Evolutionary conservation across 2,113 vertebrate species (phyloP).

Genomic region (Accipiter cooperii): DNA sequence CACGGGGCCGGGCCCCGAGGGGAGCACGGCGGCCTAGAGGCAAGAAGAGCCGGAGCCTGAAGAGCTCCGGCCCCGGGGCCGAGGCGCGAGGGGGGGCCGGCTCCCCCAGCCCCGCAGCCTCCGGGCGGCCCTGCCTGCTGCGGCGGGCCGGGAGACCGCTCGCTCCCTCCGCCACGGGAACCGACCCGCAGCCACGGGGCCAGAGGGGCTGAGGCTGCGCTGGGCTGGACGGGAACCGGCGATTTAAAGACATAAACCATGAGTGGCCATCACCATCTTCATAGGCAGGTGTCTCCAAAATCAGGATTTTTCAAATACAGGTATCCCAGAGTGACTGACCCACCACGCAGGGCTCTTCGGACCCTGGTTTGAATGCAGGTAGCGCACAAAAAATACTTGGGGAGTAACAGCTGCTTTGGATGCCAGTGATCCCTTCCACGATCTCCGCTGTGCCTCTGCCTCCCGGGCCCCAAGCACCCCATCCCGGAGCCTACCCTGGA

Average conservation of each 20-base stretch:
- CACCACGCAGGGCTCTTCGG: neutral
- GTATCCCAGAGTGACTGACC: neutral
- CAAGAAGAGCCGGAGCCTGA: neutral
- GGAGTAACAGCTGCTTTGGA: neutral
- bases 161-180: neutral
- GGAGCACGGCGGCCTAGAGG: neutral
- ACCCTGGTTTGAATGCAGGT: neutral
- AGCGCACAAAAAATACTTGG: neutral
- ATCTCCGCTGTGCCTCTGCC: neutral
- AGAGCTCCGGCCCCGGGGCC: neutral
- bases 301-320: neutral
- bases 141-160: fast-evolving
- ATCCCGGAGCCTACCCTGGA: neutral
- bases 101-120: neutral
- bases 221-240: neutral
- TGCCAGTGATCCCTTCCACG: neutral
- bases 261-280: neutral
- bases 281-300: neutral
- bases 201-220: neutral
- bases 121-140: neutral
- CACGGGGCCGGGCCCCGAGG: too few species aligned
- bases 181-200: neutral
- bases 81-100: too few species aligned
- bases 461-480: neutral
- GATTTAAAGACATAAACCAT: neutral